Evolutionary conservation across 2,888 invertebrate genomes (phyloP), one percentile per base, ranked within the genome.

Genomic region (Alcis repandata): DNA sequence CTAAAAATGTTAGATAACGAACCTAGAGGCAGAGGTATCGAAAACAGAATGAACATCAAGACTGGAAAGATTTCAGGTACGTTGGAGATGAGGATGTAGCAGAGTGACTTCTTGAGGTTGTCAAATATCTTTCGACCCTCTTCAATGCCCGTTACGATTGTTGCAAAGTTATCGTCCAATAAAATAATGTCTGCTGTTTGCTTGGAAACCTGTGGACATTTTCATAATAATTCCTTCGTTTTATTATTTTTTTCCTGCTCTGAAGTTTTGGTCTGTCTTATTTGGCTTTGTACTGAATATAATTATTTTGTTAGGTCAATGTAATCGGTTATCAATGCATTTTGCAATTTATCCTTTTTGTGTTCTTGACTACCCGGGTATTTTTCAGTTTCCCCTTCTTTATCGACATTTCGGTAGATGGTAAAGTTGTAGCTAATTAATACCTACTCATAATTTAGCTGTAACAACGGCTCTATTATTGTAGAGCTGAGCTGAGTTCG

Each of bases 181-280:
- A 98, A 90, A 80, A 98, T 97, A 94, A 98, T 97, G 82, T 98
- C 98, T 8, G 98, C 98, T 0, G 98, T 97, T 86, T 98, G 97
- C 88, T 98, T 97, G 7, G 96, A 96, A 10, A 95, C 92, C 92
- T 92, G 74, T n/a, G 69, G 63, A 54, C 22, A 36, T 2, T 27
- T 27, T 27, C 27, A n/a, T n/a, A n/a, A n/a, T n/a, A n/a, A n/a
- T n/a, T n/a, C n/a, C n/a, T n/a, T 27, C 2, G 27, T 6, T 27
- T 27, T 27, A 27, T 27, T 19, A 17, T 7, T 43, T 38, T 6
- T 2, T 9, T 17, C 1, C 15, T 17, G 41, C 15, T 10, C 10
- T 43, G 17, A 43, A 17, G 17, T 19, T 15, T 15, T 41, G 4
- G 17, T 33, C 7, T 33, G 33, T 3, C 15, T 41, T 0, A 9